These are phyloP conservation scores for Chrysaora quinquecirrha DNA, from an alignment of 30 jellyfish, hydroid and myxozoan genomes.

Conservation along the genomic window DNA sequence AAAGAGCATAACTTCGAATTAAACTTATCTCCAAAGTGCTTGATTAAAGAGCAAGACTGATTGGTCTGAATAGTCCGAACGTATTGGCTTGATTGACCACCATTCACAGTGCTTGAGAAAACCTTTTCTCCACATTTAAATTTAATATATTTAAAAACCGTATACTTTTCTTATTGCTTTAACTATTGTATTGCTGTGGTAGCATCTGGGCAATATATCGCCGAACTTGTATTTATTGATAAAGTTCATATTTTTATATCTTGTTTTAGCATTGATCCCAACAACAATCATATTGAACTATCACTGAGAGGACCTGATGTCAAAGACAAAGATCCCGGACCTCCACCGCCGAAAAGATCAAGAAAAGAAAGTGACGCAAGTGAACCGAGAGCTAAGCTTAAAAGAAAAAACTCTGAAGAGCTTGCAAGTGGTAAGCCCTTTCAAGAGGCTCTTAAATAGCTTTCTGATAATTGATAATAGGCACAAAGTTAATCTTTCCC, in stretches of 20 bases:
- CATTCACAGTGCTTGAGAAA: background rate
- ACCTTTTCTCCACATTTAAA: no score
- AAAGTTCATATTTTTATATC: background rate
- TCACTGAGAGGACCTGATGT: conserved; percentile 96
- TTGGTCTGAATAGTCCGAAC: no score
- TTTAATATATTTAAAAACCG: no score
- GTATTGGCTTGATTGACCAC: background rate
- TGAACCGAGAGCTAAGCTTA: conserved; percentile 38
- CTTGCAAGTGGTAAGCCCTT: conserved; percentile 41
- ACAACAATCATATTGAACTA: conserved; percentile 79
- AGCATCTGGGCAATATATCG: background rate
- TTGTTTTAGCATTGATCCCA: conserved; percentile 80
- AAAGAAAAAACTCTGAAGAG: conserved; percentile 21
- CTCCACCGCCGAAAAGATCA: conserved; percentile 77
- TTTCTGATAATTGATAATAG: background rate
- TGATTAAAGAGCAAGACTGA: no score
- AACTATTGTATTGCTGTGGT: background rate
- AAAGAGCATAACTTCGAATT: no score
- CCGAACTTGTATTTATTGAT: no score
- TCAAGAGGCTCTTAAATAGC: background rate
- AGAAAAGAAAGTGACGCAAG: conserved; percentile 25
- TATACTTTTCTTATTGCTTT: background rate
- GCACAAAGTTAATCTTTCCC: background rate
- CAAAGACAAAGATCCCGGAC: conserved; percentile 86
- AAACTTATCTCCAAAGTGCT: no score